A percentile compares a stretch with the other conserved stretches of the same genome.
phyloP scores from a whole-genome alignment of 2,888 invertebrate species.

The Clivina fossor region DNA sequence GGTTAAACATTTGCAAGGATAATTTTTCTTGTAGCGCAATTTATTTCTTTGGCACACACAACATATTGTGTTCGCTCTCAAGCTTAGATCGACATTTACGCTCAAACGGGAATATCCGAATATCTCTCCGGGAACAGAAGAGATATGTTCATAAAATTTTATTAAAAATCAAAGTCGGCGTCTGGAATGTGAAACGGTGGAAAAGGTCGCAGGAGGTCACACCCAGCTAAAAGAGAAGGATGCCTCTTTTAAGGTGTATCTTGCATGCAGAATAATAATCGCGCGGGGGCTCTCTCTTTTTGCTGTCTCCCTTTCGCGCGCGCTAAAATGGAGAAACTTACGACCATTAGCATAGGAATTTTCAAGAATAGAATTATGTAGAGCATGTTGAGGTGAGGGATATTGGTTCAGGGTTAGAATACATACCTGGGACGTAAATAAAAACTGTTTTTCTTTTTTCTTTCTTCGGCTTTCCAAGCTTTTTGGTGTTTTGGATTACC shows the following conservation, averaged over 20 bases:
- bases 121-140: too few species aligned
- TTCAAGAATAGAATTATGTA: constrained; percentile 24
- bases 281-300: not conserved
- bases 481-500: too few species aligned
- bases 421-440: constrained; percentile 26
- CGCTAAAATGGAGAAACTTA: constrained; percentile 20
- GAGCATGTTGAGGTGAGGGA: constrained; percentile 8
- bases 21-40: too few species aligned
- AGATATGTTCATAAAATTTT: too few species aligned
- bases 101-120: too few species aligned
- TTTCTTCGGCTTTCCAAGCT: too few species aligned
- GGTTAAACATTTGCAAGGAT: too few species aligned
- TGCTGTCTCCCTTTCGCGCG: too few species aligned
- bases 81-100: too few species aligned
- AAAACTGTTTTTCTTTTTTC: too few species aligned
- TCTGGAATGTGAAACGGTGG: constrained; percentile 9
- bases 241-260: not conserved
- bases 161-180: not conserved
- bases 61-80: too few species aligned
- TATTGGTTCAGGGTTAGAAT: not conserved
- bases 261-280: not conserved
- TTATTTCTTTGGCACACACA: too few species aligned
- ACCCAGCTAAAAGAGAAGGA: not conserved
- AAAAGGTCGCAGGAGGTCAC: constrained; percentile 9
- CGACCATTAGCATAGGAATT: constrained; percentile 27